These are phyloP conservation scores for Vulpes lagopus DNA, from an alignment of 2,113 vertebrate species.

Conservation along the genomic window DNA sequence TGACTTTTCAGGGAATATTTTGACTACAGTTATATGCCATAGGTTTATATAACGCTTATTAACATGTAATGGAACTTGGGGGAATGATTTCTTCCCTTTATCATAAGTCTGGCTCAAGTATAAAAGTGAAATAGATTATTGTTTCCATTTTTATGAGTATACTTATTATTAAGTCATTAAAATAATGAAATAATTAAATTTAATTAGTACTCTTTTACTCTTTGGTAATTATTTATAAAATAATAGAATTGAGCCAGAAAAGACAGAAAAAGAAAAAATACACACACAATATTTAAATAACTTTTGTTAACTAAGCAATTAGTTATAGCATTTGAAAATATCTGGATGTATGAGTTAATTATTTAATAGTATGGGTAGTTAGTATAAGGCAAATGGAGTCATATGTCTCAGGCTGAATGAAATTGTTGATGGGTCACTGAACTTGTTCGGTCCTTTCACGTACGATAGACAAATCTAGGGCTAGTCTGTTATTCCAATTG, in stretches of 20 bases:
- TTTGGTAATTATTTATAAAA: conserved; percentile 45
- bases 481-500: background rate
- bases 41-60: background rate
- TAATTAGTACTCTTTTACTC: conserved; percentile 43
- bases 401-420: background rate
- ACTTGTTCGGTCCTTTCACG: background rate
- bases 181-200: conserved; percentile 63
- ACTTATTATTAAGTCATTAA: conserved; percentile 46
- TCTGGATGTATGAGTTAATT: background rate
- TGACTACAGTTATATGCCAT: background rate
- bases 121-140: conserved; percentile 37
- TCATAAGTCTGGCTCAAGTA: background rate
- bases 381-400: background rate
- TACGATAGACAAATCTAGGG: background rate
- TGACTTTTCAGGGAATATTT: background rate
- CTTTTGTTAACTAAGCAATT: background rate
- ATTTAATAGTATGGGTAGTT: background rate
- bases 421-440: background rate
- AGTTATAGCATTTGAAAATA: conserved; percentile 21
- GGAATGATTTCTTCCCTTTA: background rate
- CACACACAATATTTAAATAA: background rate
- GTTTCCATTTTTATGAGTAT: conserved; percentile 45
- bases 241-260: conserved; percentile 37
- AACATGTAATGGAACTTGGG: background rate
- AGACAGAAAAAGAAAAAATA: background rate